A percentile compares a stretch with the other conserved stretches of the same genome.
These are phyloP conservation scores for Trichoplusia ni DNA, from an alignment of 1,140 invertebrate genomes.

Conservation along the genomic window DNA sequence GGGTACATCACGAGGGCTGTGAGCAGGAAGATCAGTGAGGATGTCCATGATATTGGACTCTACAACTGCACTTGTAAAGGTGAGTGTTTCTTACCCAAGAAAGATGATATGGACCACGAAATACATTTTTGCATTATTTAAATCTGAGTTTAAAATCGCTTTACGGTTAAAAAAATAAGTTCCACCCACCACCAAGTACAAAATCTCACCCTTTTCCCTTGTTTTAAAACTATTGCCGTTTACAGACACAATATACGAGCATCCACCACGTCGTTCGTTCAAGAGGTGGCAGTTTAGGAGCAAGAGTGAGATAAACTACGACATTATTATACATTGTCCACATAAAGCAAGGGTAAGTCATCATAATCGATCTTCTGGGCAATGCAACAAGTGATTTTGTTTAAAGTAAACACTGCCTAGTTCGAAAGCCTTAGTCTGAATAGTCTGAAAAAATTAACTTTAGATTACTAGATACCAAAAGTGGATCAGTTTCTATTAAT, in stretches of 20 bases:
- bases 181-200: too few relatives aligned
- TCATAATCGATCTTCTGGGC: conserved; percentile 6
- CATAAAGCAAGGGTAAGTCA: conserved; percentile 56
- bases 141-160: neutral
- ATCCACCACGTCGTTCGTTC: conserved; percentile 58
- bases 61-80: conserved; percentile 59
- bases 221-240: neutral
- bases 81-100: conserved; percentile 28
- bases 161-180: too few relatives aligned
- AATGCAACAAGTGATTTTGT: neutral
- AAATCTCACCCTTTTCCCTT: too few relatives aligned
- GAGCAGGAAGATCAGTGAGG: conserved; percentile 6
- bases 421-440: too few relatives aligned
- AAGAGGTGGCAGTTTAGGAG: conserved; percentile 55
- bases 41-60: conserved; percentile 14
- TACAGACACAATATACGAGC: conserved; percentile 56
- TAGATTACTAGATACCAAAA: too few relatives aligned
- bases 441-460: too few relatives aligned
- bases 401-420: neutral
- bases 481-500: too few relatives aligned
- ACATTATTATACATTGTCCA: conserved; percentile 60
- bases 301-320: conserved; percentile 32
- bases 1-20: neutral
- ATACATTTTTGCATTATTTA: neutral
- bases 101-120: too few relatives aligned